phyloP scores from a whole-genome alignment of 2,888 invertebrate species.

The Lacanobia wlatinum region DNA sequence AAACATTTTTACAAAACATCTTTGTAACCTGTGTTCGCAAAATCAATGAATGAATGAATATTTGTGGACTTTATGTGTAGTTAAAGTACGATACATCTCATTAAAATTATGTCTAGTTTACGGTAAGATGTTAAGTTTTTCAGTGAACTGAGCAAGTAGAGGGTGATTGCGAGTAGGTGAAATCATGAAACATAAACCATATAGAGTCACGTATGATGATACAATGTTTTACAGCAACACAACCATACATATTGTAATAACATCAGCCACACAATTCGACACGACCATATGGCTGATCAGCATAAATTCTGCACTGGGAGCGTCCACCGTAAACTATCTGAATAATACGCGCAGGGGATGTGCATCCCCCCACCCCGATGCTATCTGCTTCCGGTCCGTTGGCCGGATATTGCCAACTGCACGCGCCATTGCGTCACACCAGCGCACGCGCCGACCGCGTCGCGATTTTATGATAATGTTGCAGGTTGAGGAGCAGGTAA shows the following conservation, averaged over 20 bases:
- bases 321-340: constrained; percentile 61
- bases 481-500: constrained; percentile 50
- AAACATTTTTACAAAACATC: too few relatives aligned
- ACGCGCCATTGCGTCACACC: constrained; percentile 65
- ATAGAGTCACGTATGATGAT: not conserved
- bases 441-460: constrained; percentile 64
- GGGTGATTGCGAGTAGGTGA: not conserved
- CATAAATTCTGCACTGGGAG: constrained; percentile 64
- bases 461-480: constrained; percentile 59
- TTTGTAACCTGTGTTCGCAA: too few relatives aligned
- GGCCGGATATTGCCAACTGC: constrained; percentile 72
- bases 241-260: not conserved
- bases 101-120: too few relatives aligned
- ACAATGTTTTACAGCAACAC: not conserved
- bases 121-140: too few relatives aligned
- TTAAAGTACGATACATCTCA: too few relatives aligned
- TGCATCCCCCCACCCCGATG: constrained; percentile 66
- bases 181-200: not conserved
- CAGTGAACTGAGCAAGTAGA: too few relatives aligned
- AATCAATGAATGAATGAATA: too few relatives aligned
- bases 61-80: too few relatives aligned
- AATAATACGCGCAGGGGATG: constrained; percentile 60
- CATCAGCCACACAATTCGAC: not conserved
- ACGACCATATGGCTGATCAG: constrained; percentile 59
- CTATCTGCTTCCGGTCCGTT: constrained; percentile 68